Base-by-base conservation (phyloP, 2,113 vertebrate genomes). In the Pristiophorus japonicus region DNA sequence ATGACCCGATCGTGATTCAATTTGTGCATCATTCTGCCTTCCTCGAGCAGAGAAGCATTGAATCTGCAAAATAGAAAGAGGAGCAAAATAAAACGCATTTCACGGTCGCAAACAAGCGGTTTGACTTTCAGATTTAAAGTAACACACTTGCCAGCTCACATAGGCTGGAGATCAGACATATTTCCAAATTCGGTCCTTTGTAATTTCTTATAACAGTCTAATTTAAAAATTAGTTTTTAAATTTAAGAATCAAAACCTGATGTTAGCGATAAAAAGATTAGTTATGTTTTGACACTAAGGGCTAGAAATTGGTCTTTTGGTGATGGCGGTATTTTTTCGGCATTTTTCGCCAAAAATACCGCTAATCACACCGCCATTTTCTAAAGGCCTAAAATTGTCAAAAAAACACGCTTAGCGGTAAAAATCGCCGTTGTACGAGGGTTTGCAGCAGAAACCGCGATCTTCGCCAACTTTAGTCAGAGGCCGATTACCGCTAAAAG, bases 1-100 rank as follows among this genome's bases (percentile, higher is more conserved):
- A 99, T 98, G 95, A 99, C 98, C 0, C 98, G 98, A 0, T 97
- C 96, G 0, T 99, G 99, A 95, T 97, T 98, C 96, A 99, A 97
- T 94, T 95, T 97, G 55, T 96, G 97, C 99, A 99, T 99, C 95
- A 99, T 98, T 96, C n/a, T 98, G 38, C 99, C 99, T 96, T 99
- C 99, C 81, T 99, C 98, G 27, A 99, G 97, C 70, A 99, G 98
- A 2, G 98, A 98, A 94, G 96, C 96, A 16, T 98, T 98, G 90
- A 97, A 98, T 0, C 98, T 98, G 96, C 92, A 97, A 14, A 42
- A 45, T 67, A n/a, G 63, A 73, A 95, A 62, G 92, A 92, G 22
- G n/a, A 51, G 45, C 20, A 24, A 47, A 27, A 42, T 1, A 27
- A 66, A 94, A 6, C 62, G 47, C 42, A 11, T 45, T 90, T 18